Base-by-base conservation (phyloP, 2,888 invertebrate genomes). In the Andrena bucephala region DNA sequence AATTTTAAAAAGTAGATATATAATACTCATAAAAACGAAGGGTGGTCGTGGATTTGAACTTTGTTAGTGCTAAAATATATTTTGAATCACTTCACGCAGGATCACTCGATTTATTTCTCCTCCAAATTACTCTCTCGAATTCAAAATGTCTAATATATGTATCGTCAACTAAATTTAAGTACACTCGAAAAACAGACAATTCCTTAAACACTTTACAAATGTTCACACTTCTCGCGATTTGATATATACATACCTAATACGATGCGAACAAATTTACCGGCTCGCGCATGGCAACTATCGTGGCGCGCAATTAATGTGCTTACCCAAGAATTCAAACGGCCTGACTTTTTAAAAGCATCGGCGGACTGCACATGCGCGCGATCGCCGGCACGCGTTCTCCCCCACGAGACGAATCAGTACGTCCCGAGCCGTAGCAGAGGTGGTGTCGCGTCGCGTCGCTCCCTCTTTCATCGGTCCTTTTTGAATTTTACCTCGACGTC, bases 291-390 rank as follows among this genome's bases (percentile, higher is more conserved):
- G 29, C 66, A 52, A 73, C 31, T 50, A n/a, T 5, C 10, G 54
- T 60, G 54, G 65, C 72, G 77, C 77, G 72, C 31, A 10, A 48
- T 20, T 10, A 36, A 33, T 5, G 42, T 42, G 42, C 42, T 42
- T 42, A 13, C 4, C 16, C 16, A 42, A 42, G 42, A 16, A 42
- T 77, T 77, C 63, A 77, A 77, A 33, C 20, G 3, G 42, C 0
- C 5, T 33, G 42, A n/a, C 42, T 20, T 54, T 0, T 7, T 4
- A 27, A 13, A 54, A 7, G 31, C 10, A 10, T 24, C 60, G 13
- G 13, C 59, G 10, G 13, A 72, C 13, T 6, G 87, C 91, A 89
- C 90, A 87, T 88, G 90, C 89, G 91, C 86, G 33, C 36, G 62
- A 77, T 80, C 79, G 77, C 83, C 71, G 70, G 83, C 84, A 78